Evolutionary conservation across 2,113 vertebrate genomes (phyloP).

Genomic region (Callorhinus ursinus): DNA sequence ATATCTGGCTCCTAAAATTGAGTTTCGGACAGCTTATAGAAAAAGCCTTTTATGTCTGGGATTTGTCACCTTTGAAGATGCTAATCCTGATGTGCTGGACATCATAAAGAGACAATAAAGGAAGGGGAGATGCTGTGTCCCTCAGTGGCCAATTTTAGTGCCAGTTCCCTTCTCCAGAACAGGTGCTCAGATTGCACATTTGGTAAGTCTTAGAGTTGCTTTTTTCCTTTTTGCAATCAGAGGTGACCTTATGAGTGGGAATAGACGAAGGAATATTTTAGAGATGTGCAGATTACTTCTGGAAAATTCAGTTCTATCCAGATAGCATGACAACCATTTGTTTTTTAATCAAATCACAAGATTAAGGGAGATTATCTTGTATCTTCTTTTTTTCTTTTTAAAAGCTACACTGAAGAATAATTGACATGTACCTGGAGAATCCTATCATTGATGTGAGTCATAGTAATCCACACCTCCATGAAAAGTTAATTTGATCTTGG

Average conservation of each 20-base stretch:
- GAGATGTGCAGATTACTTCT: neutral
- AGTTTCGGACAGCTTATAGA: neutral
- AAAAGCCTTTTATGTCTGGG: neutral
- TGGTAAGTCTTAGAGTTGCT: neutral
- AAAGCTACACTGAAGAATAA: neutral
- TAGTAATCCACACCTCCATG: neutral
- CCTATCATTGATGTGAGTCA: neutral
- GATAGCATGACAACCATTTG: neutral
- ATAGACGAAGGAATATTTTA: neutral
- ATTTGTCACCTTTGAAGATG: neutral
- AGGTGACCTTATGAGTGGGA: neutral
- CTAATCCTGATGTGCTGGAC: neutral
- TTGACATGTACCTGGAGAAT: neutral
- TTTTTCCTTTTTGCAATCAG: neutral
- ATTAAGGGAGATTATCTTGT: neutral
- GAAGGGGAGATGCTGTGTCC: neutral
- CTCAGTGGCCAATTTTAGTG: neutral
- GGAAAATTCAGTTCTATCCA: neutral
- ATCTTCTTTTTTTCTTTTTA: neutral
- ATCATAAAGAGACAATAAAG: neutral
- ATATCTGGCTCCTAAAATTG: conserved; percentile 36
- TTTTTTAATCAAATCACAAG: neutral
- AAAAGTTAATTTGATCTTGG: neutral
- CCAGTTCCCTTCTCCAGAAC: neutral
- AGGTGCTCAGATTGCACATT: neutral